Percentiles rank a stretch among this genome's conserved stretches.
Conservation (phyloP, 2,113 vertebrate genomes). For the Oxyura jamaicensis region DNA sequence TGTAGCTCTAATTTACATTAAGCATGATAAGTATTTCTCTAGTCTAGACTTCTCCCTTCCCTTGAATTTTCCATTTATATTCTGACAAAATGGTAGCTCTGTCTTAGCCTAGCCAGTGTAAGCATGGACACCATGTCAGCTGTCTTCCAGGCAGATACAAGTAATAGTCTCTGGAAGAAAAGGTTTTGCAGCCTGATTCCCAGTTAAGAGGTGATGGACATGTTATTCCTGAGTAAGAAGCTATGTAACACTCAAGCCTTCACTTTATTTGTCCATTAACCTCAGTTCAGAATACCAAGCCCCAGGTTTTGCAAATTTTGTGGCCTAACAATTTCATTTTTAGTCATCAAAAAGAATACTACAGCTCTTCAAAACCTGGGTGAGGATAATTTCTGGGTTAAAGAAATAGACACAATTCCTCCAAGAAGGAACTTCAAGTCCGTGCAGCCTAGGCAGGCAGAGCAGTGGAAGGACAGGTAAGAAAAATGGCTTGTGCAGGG, state of each 20-base stretch:
- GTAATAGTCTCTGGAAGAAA: neutral
- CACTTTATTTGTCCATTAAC: neutral
- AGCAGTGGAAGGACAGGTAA: neutral
- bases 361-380: neutral
- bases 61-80: neutral
- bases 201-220: neutral
- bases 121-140: neutral
- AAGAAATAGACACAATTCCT: neutral
- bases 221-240: neutral
- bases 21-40: neutral
- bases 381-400: neutral
- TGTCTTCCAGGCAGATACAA: neutral
- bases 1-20: neutral
- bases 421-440: neutral
- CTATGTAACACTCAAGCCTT: neutral
- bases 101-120: neutral
- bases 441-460: neutral
- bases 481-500: neutral
- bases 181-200: neutral
- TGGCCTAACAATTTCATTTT: neutral
- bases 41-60: neutral
- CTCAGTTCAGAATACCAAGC: neutral
- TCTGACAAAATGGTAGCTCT: neutral
- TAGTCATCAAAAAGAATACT: neutral
- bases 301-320: neutral